Evolutionary conservation across 2,797 vertebrate genomes (phyloP).

Genomic region (Pitangus sulphuratus): DNA sequence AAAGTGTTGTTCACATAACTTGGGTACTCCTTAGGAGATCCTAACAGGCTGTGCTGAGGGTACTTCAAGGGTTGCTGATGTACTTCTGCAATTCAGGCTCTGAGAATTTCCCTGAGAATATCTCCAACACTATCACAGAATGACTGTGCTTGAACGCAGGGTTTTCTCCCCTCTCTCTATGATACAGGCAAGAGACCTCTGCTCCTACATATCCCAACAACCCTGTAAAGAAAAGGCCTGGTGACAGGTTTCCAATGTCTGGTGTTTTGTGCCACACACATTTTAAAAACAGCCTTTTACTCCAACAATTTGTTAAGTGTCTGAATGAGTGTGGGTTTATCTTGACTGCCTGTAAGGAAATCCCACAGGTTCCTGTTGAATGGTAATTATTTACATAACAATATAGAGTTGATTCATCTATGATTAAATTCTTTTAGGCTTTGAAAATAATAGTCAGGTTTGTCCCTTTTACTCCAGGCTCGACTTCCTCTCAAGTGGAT

Average conservation of each 20-base stretch:
- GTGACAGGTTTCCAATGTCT: neutral
- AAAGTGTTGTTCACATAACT: neutral
- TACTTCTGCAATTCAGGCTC: neutral
- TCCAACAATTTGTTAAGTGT: neutral
- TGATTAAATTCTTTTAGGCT: conserved; percentile 26
- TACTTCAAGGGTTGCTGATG: neutral
- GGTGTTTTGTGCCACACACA: neutral
- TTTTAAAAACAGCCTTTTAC: neutral
- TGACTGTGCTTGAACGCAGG: fast-evolving
- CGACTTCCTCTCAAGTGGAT: conserved; percentile 97
- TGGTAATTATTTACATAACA: conserved; percentile 59
- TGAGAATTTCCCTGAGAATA: neutral
- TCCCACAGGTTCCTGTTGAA: conserved; percentile 25
- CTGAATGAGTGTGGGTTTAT: conserved; percentile 48
- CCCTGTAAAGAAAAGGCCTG: neutral
- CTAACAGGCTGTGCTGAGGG: neutral
- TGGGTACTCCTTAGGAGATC: neutral
- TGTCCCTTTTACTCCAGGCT: conserved; percentile 78
- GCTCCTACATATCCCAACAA: neutral
- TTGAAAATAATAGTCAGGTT: conserved; percentile 49
- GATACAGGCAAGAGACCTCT: neutral
- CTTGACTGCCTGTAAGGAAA: conserved; percentile 52
- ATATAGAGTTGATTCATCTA: conserved; percentile 42
- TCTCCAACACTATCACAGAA: neutral
- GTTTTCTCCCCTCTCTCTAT: neutral